phyloP scores from a whole-genome alignment of 2,888 invertebrate species.

The Eucera pruinosa region DNA sequence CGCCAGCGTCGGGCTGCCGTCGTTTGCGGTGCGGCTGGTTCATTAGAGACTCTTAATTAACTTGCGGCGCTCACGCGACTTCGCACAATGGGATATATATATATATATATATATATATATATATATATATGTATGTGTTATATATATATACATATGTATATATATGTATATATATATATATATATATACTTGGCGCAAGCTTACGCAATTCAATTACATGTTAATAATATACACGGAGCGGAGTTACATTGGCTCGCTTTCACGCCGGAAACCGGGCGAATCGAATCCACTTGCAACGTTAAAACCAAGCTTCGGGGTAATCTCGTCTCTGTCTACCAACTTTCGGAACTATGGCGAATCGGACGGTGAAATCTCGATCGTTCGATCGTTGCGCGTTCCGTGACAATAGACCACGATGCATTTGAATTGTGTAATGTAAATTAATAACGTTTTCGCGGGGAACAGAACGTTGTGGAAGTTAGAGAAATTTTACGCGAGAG shows the following conservation, averaged over 20 bases:
- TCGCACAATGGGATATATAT: slow-evolving; percentile 75
- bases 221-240: slow-evolving; percentile 81
- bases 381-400: slow-evolving; percentile 65
- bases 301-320: slow-evolving; percentile 62
- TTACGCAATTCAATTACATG: slow-evolving; percentile 83
- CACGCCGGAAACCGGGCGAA: slow-evolving; percentile 66
- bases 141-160: slow-evolving; percentile 26
- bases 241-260: slow-evolving; percentile 77
- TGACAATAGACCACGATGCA: slow-evolving; percentile 38
- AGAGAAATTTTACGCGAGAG: no score
- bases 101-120: neutral
- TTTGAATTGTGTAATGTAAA: no score
- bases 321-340: slow-evolving; percentile 49
- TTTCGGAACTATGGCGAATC: slow-evolving; percentile 25
- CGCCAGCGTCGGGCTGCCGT: slow-evolving; percentile 78
- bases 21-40: slow-evolving; percentile 83
- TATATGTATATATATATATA: slow-evolving; percentile 12
- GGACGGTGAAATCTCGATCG: slow-evolving; percentile 48
- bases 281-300: slow-evolving; percentile 67
- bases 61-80: slow-evolving; percentile 83
- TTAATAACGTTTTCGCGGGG: no score
- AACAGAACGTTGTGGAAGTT: no score
- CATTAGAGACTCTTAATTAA: slow-evolving; percentile 84
- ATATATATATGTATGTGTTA: neutral
- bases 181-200: slow-evolving; percentile 69